These are phyloP conservation scores for Osedax fenrisi DNA, from an alignment of 2,888 invertebrate genomes.

Conservation along the genomic window DNA sequence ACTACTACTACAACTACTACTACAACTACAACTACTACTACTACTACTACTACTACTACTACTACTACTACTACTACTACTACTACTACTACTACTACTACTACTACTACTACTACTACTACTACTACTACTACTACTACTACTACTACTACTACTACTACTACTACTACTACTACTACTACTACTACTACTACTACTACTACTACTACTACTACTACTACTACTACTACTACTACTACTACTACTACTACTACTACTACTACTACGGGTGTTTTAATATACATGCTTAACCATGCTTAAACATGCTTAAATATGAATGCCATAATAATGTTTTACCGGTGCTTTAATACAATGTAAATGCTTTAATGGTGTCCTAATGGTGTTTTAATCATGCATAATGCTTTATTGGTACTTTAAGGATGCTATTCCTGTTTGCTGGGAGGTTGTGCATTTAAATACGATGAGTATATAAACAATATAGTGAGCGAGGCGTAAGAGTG, in stretches of 20 bases:
- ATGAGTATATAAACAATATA: too few relatives aligned
- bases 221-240: slow-evolving; percentile 21
- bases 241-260: slow-evolving; percentile 18
- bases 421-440: too few relatives aligned
- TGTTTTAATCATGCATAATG: too few relatives aligned
- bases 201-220: slow-evolving; percentile 20
- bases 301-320: too few relatives aligned
- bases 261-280: too few relatives aligned
- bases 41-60: slow-evolving; percentile 23
- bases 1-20: not conserved
- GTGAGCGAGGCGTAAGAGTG: too few relatives aligned
- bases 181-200: slow-evolving; percentile 18
- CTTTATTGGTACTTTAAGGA: too few relatives aligned
- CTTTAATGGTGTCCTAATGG: too few relatives aligned
- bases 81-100: slow-evolving; percentile 25
- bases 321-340: too few relatives aligned
- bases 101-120: slow-evolving; percentile 23
- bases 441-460: too few relatives aligned
- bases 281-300: too few relatives aligned
- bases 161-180: slow-evolving; percentile 19
- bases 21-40: slow-evolving; percentile 1
- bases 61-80: slow-evolving; percentile 25
- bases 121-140: slow-evolving; percentile 14
- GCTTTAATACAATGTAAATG: too few relatives aligned
- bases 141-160: slow-evolving; percentile 18